These are phyloP conservation scores for Lithobates pipiens DNA, from an alignment of 2,797 vertebrate genomes.

Conservation along the genomic window DNA sequence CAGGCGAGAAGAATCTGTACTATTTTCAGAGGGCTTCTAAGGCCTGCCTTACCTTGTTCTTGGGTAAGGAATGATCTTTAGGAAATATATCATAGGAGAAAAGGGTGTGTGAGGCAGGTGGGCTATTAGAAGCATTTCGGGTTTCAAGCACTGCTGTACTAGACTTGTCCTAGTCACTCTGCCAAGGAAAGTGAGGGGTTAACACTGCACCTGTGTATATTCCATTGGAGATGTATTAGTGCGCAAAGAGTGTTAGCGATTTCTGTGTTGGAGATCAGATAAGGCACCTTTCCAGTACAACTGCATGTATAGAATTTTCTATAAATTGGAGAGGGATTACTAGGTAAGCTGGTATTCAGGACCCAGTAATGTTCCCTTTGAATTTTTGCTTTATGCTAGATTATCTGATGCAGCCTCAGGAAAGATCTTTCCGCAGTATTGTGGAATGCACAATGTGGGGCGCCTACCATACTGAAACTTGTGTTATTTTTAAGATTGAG, in stretches of 20 bases:
- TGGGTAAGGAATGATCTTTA: constrained; percentile 54
- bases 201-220: constrained; percentile 46
- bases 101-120: constrained; percentile 39
- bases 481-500: constrained; percentile 8
- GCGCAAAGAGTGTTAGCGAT: neutral
- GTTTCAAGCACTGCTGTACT: constrained; percentile 28
- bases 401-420: constrained; percentile 17
- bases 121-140: constrained; percentile 39
- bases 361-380: neutral
- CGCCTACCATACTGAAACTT: neutral
- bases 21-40: constrained; percentile 59
- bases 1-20: constrained; percentile 47
- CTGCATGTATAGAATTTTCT: constrained; percentile 1
- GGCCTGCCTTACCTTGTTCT: constrained; percentile 58
- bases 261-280: neutral
- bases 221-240: neutral
- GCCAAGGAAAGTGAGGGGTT: constrained; percentile 6
- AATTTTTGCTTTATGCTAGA: constrained; percentile 1
- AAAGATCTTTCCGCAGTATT: constrained; percentile 31
- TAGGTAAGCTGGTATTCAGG: constrained; percentile 4
- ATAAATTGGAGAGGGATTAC: constrained; percentile 24
- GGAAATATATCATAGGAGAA: constrained; percentile 48
- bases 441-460: constrained; percentile 7
- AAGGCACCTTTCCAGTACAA: neutral
- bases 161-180: neutral